phyloP scores from a whole-genome alignment of 2,888 invertebrate species.

The Metopia argyrocephala region DNA sequence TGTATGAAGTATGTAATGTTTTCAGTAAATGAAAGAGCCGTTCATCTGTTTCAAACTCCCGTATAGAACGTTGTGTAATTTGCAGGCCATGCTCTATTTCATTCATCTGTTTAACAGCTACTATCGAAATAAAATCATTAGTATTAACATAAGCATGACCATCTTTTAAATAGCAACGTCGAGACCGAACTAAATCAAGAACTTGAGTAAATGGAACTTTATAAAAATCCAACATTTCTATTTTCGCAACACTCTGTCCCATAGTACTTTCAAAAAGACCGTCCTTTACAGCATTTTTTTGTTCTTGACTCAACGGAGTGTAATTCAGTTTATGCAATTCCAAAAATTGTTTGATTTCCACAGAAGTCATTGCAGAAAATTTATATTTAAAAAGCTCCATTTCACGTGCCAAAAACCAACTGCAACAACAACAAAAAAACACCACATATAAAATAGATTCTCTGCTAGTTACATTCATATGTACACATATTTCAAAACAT shows the following conservation, averaged over 20 bases:
- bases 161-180: conserved; percentile 87
- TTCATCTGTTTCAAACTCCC: conserved; percentile 90
- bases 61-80: conserved; percentile 80
- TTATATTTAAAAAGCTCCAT: conserved; percentile 92
- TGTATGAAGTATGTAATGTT: conserved; percentile 88
- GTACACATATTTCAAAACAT: neutral
- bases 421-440: conserved; percentile 52
- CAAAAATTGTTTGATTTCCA: conserved; percentile 84
- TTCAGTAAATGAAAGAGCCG: conserved; percentile 86
- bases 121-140: conserved; percentile 89
- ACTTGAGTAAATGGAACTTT: conserved; percentile 93
- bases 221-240: conserved; percentile 85
- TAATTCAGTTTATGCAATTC: conserved; percentile 84
- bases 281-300: conserved; percentile 82
- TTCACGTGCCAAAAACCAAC: conserved; percentile 94
- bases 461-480: neutral
- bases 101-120: conserved; percentile 86
- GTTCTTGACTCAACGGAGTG: conserved; percentile 83
- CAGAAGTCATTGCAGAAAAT: conserved; percentile 82
- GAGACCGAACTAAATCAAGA: conserved; percentile 87
- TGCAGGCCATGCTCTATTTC: conserved; percentile 76
- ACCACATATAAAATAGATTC: neutral
- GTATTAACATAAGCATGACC: conserved; percentile 94
- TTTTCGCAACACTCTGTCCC: conserved; percentile 80
- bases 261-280: conserved; percentile 82